These are phyloP conservation scores for Numenius phaeopus DNA, from an alignment of 2,797 vertebrate species.

Conservation along the genomic window DNA sequence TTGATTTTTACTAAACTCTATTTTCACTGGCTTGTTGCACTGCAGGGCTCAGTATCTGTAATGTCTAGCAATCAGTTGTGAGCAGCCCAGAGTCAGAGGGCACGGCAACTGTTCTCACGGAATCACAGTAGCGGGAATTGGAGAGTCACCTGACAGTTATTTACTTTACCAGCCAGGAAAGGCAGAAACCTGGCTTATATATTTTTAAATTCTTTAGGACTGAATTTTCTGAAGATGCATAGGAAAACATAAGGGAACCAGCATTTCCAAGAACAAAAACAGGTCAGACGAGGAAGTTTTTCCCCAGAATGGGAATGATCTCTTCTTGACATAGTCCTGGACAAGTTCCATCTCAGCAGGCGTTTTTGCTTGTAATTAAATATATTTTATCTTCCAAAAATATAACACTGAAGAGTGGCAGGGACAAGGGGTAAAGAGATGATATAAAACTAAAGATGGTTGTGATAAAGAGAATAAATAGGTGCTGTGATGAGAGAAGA, in stretches of 20 bases:
- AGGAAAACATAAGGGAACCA: neutral
- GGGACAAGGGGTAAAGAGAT: neutral
- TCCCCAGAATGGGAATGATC: neutral
- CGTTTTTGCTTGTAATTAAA: neutral
- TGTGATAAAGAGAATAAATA: neutral
- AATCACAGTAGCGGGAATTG: neutral
- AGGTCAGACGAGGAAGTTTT: neutral
- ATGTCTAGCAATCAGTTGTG: neutral
- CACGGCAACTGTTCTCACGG: fast-evolving
- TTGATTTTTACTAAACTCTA: neutral
- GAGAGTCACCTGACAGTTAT: neutral
- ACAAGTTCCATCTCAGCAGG: neutral
- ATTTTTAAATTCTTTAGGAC: neutral
- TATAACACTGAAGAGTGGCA: neutral
- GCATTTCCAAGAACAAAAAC: neutral
- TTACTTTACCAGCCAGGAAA: neutral
- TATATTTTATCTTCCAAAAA: neutral
- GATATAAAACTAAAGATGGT: neutral
- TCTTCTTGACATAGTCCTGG: neutral
- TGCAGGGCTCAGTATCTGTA: neutral
- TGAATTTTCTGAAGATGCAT: neutral
- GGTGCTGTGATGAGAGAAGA: neutral
- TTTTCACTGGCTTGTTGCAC: neutral
- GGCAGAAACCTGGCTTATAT: neutral
- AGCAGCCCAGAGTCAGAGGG: neutral